Conservation (phyloP, 2,113 vertebrate genomes). For the Chamaea fasciata region DNA sequence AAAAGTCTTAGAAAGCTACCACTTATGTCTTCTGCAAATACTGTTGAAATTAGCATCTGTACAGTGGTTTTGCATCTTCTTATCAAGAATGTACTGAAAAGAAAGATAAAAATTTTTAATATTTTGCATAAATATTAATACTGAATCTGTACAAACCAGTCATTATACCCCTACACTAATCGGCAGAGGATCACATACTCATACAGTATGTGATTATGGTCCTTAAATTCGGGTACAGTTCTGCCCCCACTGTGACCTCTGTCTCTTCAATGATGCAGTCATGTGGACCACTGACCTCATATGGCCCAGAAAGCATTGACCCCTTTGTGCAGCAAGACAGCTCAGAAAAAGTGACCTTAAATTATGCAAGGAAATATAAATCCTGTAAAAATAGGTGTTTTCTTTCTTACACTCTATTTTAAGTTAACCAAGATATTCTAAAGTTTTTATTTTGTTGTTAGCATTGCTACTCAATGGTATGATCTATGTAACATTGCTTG, state of each 20-base stretch:
- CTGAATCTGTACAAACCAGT: neutral
- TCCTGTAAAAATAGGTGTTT: neutral
- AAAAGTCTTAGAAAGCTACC: neutral
- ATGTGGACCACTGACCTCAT: neutral
- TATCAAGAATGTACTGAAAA: neutral
- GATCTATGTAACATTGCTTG: neutral
- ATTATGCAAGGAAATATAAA: neutral
- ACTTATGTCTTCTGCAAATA: neutral
- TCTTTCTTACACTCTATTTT: neutral
- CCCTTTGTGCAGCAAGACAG: neutral
- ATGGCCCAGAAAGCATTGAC: fast-evolving
- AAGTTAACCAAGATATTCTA: neutral
- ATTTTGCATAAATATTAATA: neutral
- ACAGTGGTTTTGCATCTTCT: neutral
- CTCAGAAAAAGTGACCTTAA: neutral
- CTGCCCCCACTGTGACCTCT: neutral
- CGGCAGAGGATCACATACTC: neutral
- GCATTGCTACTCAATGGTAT: neutral
- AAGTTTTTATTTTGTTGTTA: neutral
- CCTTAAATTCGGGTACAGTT: neutral
- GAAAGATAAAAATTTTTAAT: neutral
- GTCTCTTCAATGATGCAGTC: neutral
- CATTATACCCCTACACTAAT: too few relatives aligned
- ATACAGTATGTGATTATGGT: neutral
- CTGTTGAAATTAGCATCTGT: neutral